Percentiles rank a stretch among this genome's conserved stretches.
phyloP scores from a whole-genome alignment of 2,797 vertebrate genomes.

The Fratercula arctica region DNA sequence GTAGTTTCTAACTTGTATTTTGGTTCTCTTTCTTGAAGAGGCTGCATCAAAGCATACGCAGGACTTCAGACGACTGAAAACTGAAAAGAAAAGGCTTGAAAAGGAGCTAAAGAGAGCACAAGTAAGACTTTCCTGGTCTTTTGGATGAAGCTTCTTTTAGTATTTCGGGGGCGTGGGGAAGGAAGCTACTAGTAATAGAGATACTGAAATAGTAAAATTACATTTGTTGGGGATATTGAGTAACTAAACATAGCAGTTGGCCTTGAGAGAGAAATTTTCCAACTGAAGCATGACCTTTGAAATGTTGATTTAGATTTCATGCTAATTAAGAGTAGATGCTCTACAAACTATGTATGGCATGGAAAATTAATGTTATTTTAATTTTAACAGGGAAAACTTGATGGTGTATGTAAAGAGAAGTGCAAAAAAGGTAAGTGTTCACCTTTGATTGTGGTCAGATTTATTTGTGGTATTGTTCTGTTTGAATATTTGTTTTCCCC shows the following conservation, averaged over 20 bases:
- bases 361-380: not conserved
- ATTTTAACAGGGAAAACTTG: slow-evolving; percentile 81
- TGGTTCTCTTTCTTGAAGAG: slow-evolving; percentile 74
- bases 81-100: slow-evolving; percentile 85
- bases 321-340: not conserved
- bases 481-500: not conserved
- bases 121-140: slow-evolving; percentile 52
- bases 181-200: not conserved
- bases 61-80: slow-evolving; percentile 83
- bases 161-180: not conserved
- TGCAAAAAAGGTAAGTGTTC: slow-evolving; percentile 82
- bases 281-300: not conserved
- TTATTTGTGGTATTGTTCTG: not conserved
- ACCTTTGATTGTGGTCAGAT: not conserved
- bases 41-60: slow-evolving; percentile 78
- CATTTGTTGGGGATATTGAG: not conserved
- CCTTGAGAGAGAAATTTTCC: not conserved
- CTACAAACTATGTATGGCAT: not conserved
- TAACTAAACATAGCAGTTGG: not conserved
- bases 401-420: slow-evolving; percentile 79
- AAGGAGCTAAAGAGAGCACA: slow-evolving; percentile 84
- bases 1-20: not conserved
- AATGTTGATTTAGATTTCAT: not conserved
- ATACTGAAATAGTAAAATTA: not conserved
- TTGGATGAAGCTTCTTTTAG: not conserved